Base-by-base conservation (phyloP, 2,797 vertebrate genomes). In the Paratrypauchen microcephalus region DNA sequence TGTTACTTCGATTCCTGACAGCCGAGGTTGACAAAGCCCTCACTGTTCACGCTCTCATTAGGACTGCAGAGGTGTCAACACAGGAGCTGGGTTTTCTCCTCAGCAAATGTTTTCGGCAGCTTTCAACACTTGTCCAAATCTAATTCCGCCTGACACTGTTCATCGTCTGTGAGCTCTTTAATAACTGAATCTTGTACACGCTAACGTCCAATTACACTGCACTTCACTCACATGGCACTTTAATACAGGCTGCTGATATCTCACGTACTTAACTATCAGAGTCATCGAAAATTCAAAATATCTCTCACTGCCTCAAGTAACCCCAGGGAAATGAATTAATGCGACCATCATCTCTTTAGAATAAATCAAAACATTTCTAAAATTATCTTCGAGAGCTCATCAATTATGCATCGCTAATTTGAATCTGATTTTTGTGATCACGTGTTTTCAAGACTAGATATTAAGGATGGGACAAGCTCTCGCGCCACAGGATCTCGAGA, bases 361-460 rank as follows among this genome's bases (percentile, higher is more conserved):
- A 85, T 81, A 60, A 80, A 78, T 82, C 78, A 83, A 77, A 84
- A 85, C 68, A 82, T 77, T 73, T 83, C 79, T 81, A 78, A 84
- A 81, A 83, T 77, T 66, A 81, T 78, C 75, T 69, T n/a, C 1
- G 2, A 63, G 71, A 58, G 18, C 48, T 48, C 28, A 83, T 85
- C 15, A 83, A 83, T 85, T 74, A 84, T 87, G 66, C 41, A 88
- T 80, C 24, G 9, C 30, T 15, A 75, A 64, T 72, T 79, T 76
- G 71, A 79, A 71, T 79, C 16, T 52, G 71, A 77, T 41, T 39
- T 74, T 66, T 78, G 61, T 45, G 83, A 58, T 68, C 70, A 61
- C 70, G 61, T 74, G 55, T 70, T 77, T 72, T 78, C 65, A 72
- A 66, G 65, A 48, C 39, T 16, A 26, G 24, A 16, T 24, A 23